These are phyloP conservation scores for Agrotis puta DNA, from an alignment of 2,888 invertebrate species.

Conservation along the genomic window DNA sequence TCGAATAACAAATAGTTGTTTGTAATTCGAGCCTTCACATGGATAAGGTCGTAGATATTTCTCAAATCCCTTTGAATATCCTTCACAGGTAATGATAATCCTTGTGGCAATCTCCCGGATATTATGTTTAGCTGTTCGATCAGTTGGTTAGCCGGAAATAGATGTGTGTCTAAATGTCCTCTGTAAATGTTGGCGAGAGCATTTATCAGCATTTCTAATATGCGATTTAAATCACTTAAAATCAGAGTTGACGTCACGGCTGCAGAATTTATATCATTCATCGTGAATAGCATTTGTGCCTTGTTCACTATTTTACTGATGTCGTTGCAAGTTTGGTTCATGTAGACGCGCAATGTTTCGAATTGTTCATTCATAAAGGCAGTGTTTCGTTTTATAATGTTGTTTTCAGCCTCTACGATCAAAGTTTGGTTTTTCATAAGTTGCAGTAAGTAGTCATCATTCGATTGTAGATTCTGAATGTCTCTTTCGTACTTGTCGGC, in stretches of 20 bases:
- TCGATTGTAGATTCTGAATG: not conserved
- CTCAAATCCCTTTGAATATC: not conserved
- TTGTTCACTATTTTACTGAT: constrained; percentile 6
- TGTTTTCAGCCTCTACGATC: constrained; percentile 24
- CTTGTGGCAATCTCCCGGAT: no score
- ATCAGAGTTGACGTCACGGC: not conserved
- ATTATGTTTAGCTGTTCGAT: no score
- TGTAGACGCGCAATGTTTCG: constrained; percentile 8
- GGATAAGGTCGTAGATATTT: constrained; percentile 2
- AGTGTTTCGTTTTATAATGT: constrained; percentile 13
- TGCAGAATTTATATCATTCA: constrained; percentile 1
- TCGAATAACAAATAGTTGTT: not conserved
- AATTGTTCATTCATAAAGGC: constrained; percentile 11
- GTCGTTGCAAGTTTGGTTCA: constrained; percentile 4
- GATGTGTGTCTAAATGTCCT: no score
- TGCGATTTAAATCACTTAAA: not conserved
- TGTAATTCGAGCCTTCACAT: not conserved
- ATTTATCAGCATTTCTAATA: no score
- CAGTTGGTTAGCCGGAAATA: no score
- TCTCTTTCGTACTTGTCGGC: constrained; percentile 6
- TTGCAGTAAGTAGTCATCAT: constrained; percentile 3
- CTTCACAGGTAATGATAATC: not conserved
- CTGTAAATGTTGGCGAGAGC: no score
- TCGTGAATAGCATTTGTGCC: constrained; percentile 1
- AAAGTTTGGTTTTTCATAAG: constrained; percentile 21